Base-by-base conservation (phyloP, 2,888 invertebrate genomes). In the Nymphalis urticae region DNA sequence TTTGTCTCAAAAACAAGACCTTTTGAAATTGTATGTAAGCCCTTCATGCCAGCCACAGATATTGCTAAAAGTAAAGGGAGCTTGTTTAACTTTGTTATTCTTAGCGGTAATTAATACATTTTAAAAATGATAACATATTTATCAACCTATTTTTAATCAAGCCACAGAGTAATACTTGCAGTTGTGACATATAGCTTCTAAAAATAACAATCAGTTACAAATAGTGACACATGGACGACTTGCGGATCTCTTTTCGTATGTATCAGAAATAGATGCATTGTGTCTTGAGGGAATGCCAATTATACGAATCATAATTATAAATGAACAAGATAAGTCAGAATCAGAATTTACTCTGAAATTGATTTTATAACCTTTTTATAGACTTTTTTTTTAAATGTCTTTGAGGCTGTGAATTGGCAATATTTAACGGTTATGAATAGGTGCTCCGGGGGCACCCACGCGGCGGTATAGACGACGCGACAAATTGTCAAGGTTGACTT, bases 401-500 rank as follows among this genome's bases (percentile, higher is more conserved):
- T 8, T 27, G 27, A 56, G 54, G 78, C 80, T 79, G 81, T 82
- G 84, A 86, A 84, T 85, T 88, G 87, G 85, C 86, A 86, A 88
- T 89, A 87, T 85, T 85, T 78, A 84, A 85, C 85, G 84, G 86
- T 89, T 86, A 86, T 84, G 87, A 86, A 85, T 86, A 74, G 72
- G 76, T 73, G 85, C 83, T 84, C 74, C 80, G 76, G 81, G 80
- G 86, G 84, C 90, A 87, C 91, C 91, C 88, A 89, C 89, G 90
- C 89, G 81, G 79, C 80, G 76, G 84, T 83, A 81, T 78, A 88
- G 89, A 85, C 90, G 88, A 86, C 87, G 89, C 90, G 92, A 89
- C 90, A 88, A 85, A 86, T 85, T 87, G 85, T 84, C 91, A 92
- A 91, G 92, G 92, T 89, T 90, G 90, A 79, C 85, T 88, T 85